Conservation (phyloP, 2,113 vertebrate genomes). For the Cyanoderma ruficeps region DNA sequence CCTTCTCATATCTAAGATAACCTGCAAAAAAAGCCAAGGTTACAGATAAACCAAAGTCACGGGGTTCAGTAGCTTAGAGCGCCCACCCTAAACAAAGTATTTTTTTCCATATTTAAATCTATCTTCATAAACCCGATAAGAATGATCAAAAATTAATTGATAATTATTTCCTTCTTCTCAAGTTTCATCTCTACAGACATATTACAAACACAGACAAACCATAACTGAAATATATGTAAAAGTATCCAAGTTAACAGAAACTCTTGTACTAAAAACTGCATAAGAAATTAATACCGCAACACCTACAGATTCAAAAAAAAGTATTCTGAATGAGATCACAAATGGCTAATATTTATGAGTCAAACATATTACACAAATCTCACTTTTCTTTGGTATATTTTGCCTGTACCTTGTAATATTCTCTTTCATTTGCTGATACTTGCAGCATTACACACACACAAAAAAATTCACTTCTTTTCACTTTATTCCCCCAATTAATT, state of each 20-base stretch:
- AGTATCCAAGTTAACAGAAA: neutral
- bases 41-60: neutral
- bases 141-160: neutral
- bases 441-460: rapidly evolving
- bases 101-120: neutral
- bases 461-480: neutral
- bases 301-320: neutral
- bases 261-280: neutral
- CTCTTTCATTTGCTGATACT: neutral
- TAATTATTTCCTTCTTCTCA: neutral
- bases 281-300: neutral
- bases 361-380: neutral
- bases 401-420: neutral
- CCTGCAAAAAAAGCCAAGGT: neutral
- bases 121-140: neutral
- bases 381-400: neutral
- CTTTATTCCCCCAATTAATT: neutral
- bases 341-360: neutral
- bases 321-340: neutral
- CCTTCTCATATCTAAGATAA: neutral
- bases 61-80: neutral
- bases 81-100: neutral
- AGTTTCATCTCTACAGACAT: neutral
- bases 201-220: neutral
- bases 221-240: neutral